Base-by-base conservation (phyloP, 2,888 invertebrate species). In the Listrodromus nycthemerus region DNA sequence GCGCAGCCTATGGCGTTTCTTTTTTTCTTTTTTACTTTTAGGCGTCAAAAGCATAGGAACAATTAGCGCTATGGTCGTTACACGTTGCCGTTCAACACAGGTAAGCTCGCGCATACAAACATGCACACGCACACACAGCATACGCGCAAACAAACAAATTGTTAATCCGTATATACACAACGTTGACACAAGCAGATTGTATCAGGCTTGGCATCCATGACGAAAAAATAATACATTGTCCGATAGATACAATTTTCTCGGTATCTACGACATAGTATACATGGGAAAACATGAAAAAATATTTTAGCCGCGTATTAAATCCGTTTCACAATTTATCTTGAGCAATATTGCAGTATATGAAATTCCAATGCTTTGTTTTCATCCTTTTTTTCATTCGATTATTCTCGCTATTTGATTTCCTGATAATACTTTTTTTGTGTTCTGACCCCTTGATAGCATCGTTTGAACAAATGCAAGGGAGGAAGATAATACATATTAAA, bases 331-430 rank as follows among this genome's bases (percentile, higher is more conserved):
- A 83, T 67, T 80, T 77, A 74, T 81, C 48, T 82, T 84, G 81
- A 81, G 81, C 84, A 82, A 82, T 76, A 55, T 82, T 67, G 78
- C 73, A 82, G 77, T 78, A 37, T 83, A 76, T 78, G 78, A 80
- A 80, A 76, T 83, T 80, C 76, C 67, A 30, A 80, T 76, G 71
- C 33, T 70, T 65, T 30, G 16, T 67, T n/a, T 61, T 19, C 41
- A 19, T 37, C 50, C 5, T 10, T 48, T 48, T 75, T 84, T 82
- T 81, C 48, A 70, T 76, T 71, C 19, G 19, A 71, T 71, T 79
- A 71, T 45, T 27, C 30, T 70, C 65, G 63, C 63, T 24, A 48
- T 73, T 71, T 10, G 16, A 45, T 66, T 55, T 58, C 52, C 58
- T 76, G 33, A 66, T 48, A 45, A 58, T 58, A 58, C 30, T 61